A percentile compares a stretch with the other conserved stretches of the same genome.
Evolutionary conservation across 2,797 vertebrate genomes (phyloP).

Genomic region (Peromyscus eremicus): DNA sequence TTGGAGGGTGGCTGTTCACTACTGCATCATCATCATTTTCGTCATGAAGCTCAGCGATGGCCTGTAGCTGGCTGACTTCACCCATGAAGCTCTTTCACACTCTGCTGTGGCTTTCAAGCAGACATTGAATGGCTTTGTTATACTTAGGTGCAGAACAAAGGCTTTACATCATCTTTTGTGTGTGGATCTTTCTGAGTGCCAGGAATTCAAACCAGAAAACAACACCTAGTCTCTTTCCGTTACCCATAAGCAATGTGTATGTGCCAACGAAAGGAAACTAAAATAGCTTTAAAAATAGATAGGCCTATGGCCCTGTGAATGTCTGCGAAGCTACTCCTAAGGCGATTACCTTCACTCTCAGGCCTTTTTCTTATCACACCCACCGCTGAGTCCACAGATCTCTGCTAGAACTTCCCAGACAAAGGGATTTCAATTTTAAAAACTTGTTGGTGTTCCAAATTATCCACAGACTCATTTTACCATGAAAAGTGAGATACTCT

Average conservation of each 20-base stretch:
- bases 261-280: slow-evolving; percentile 5
- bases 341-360: background rate
- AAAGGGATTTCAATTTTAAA: slow-evolving; percentile 41
- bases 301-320: background rate
- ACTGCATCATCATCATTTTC: slow-evolving; percentile 56
- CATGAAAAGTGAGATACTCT: background rate
- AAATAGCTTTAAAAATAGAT: background rate
- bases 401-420: slow-evolving; percentile 1
- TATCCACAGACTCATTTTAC: background rate
- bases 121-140: slow-evolving; percentile 69
- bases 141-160: slow-evolving; percentile 72
- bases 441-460: slow-evolving; percentile 41
- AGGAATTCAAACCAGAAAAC: background rate
- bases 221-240: background rate
- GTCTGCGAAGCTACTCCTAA: too few relatives aligned
- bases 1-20: slow-evolving; percentile 58
- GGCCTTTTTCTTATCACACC: background rate
- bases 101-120: slow-evolving; percentile 64
- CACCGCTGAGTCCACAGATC: background rate
- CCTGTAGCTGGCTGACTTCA: slow-evolving; percentile 59
- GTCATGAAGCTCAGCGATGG: slow-evolving; percentile 58
- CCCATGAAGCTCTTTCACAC: slow-evolving; percentile 43
- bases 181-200: background rate
- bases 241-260: background rate
- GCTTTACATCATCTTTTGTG: slow-evolving; percentile 40